Evolutionary conservation across 1,140 invertebrate species (phyloP), one percentile per base, ranked within the genome.

Genomic region (Diachasmimorpha longicaudata): DNA sequence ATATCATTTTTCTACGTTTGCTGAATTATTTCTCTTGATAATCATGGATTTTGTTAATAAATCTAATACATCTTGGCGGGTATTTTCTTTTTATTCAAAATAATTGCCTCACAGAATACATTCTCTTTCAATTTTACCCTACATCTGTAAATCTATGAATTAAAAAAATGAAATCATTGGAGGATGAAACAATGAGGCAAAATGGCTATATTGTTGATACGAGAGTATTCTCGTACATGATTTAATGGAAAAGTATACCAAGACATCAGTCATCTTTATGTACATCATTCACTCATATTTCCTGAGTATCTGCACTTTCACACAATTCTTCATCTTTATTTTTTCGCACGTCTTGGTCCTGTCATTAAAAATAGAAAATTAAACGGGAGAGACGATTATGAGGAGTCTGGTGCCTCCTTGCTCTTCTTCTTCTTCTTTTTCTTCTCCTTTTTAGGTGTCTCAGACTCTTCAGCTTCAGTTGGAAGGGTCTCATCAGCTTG

Each of bases 361-460:
- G 19, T 55, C 31, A 25, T 23, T 37, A 66, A 73, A 73, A 73
- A 63, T 72, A 25, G n/a, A 66, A 39, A 4, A 52, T 72, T 72
- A 6, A 52, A 16, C 1, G 21, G 10, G 31, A 14, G 31, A n/a
- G n/a, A n/a, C n/a, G 58, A 63, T 75, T 72, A 44, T 11, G 71
- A 68, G 14, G 13, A 14, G 52, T 78, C 79, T 48, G 78, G 78
- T 77, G 89, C 85, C 84, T 87, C 88, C 82, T 91, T 90, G 74
- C 91, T 88, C 85, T 93, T 93, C 82, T 93, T 92, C 82, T 94
- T 93, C 87, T 94, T 93, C 86, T 94, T 94, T 84, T 94, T 94
- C 74, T 94, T 91, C 86, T 93, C 93, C 78, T 92, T 88, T 58
- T 80, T 84, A 48, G 81, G 69, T 23, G 81, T 77, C 75, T 85